A percentile compares a stretch with the other conserved stretches of the same genome.
Evolutionary conservation across 2,888 invertebrate genomes (phyloP).

Genomic region (Melanostoma scalare): DNA sequence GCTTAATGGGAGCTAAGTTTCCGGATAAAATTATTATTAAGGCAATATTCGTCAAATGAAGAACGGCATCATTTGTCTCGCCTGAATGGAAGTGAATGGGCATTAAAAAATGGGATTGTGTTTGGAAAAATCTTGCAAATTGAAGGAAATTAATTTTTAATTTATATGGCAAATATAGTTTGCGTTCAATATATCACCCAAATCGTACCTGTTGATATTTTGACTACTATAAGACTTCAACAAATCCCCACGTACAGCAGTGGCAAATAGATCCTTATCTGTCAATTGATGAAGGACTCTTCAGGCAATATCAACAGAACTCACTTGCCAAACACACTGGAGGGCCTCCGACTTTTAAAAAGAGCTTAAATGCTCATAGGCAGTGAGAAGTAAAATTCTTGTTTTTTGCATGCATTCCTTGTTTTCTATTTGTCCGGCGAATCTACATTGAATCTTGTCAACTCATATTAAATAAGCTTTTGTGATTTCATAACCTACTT

Average conservation of each 20-base stretch:
- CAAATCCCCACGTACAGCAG: constrained; percentile 49
- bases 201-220: constrained; percentile 56
- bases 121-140: neutral
- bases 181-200: constrained; percentile 35
- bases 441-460: too few relatives aligned
- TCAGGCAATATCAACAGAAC: constrained; percentile 56
- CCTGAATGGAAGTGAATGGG: constrained; percentile 5
- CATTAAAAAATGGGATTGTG: constrained; percentile 26
- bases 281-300: constrained; percentile 66
- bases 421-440: too few relatives aligned
- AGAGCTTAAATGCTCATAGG: too few relatives aligned
- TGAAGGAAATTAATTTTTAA: too few relatives aligned
- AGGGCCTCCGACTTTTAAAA: neutral
- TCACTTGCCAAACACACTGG: constrained; percentile 59
- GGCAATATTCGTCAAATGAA: constrained; percentile 49
- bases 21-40: constrained; percentile 47
- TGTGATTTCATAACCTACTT: too few relatives aligned
- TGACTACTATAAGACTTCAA: constrained; percentile 23
- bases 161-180: constrained; percentile 1
- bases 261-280: constrained; percentile 59
- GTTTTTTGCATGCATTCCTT: too few relatives aligned
- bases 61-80: constrained; percentile 23
- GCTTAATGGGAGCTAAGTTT: constrained; percentile 55
- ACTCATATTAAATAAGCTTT: too few relatives aligned
- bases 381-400: too few relatives aligned